Evolutionary conservation across 2,113 vertebrate genomes (phyloP), one percentile per base, ranked within the genome.

Genomic region (Gymnorhina tibicen): DNA sequence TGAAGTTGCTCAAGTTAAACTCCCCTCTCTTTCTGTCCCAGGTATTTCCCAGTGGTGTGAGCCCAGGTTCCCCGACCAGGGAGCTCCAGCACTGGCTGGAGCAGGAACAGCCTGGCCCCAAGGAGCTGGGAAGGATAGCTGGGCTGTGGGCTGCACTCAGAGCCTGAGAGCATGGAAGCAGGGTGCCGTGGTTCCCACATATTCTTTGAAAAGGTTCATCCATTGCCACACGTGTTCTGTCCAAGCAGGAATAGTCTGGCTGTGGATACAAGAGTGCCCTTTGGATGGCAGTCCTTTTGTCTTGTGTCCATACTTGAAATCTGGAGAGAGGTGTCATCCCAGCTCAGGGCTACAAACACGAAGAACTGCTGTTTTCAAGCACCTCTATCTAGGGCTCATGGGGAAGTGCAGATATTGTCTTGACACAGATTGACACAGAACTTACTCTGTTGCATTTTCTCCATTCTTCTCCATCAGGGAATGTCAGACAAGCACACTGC

Each of bases 171-270:
- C 4, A 1, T 3, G 9, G n/a, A 66, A 70, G 13, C 10, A 78
- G 19, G 13, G 4, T 8, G 1, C 1, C 2, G 1, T 50, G 20
- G 35, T 86, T 46, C 17, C 35, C 35, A 16, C 1, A 1, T 11
- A 6, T 26, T 42, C 19, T 68, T 83, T 39, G 14, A 23, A 79
- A 50, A 79, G 10, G 16, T 55, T 16, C 4, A 39, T 44, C 30
- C 7, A 22, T 24, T 6, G 0, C 35, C 11, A 50, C 14, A 23
- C 26, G 21, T 47, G n/a, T 18, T 23, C 42, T 44, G 16, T 41
- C 55, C 35, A 19, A 4, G 2, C 4, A 39, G 68, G 30, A 80
- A n/a, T 3, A 70, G 26, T 15, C 59, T 53, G 37, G 15, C n/a
- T 77, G 2, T 18, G 17, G 33, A 35, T 22, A 20, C 28, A 27